Conservation (phyloP, 2,888 invertebrate species). For the Empis livida region DNA sequence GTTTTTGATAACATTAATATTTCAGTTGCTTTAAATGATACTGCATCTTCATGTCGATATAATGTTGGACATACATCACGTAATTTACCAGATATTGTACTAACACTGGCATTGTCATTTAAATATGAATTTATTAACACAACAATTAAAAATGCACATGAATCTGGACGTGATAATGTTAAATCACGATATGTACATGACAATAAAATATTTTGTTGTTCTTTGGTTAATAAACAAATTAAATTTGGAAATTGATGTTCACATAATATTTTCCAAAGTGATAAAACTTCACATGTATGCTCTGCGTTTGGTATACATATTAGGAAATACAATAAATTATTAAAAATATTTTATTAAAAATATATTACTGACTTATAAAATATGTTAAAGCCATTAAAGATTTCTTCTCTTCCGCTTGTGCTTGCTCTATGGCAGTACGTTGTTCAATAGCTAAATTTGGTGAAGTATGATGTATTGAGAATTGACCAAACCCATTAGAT, state of each 20-base stretch:
- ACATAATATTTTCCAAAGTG: conserved; percentile 83
- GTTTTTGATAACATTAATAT: conserved; percentile 69
- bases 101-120: conserved; percentile 88
- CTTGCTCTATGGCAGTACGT: conserved; percentile 34
- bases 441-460: conserved; percentile 21
- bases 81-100: conserved; percentile 75
- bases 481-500: conserved; percentile 19
- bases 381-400: conserved; percentile 64
- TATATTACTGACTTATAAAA: conserved; percentile 43
- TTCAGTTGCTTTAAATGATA: conserved; percentile 90
- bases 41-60: conserved; percentile 90
- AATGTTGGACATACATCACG: conserved; percentile 86
- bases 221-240: conserved; percentile 52
- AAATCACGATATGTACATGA: conserved; percentile 43
- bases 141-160: conserved; percentile 63
- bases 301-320: conserved; percentile 27
- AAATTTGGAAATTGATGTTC: conserved; percentile 84
- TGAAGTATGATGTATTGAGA: conserved; percentile 17
- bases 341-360: background rate
- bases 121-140: conserved; percentile 84
- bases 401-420: conserved; percentile 54
- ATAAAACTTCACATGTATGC: conserved; percentile 78
- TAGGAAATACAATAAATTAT: background rate
- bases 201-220: conserved; percentile 48
- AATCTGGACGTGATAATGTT: conserved; percentile 41